Evolutionary conservation across 2,113 vertebrate species (phyloP), one percentile per base, ranked within the genome.

Genomic region (Salvelinus sp.): DNA sequence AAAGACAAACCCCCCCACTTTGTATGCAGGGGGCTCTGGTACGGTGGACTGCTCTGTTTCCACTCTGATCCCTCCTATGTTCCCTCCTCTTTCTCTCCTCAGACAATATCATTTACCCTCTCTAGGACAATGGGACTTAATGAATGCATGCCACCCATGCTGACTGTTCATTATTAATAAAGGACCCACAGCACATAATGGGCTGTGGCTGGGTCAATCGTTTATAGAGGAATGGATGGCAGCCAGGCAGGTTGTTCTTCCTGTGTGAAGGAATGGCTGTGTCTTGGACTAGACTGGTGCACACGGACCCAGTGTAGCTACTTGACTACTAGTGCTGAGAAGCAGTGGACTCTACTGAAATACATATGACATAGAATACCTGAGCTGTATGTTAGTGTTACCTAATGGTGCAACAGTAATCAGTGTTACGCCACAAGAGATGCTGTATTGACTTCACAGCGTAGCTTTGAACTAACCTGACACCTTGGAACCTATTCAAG

Each of bases 151-250:
- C 60, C 75, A 64, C 75, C 75, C 72, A 54, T 44, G 58, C 77
- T 70, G 82, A 79, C 83, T 72, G 64, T 75, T 74, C 79, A 85
- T 79, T 16, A 80, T 77, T 85, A 76, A 80, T 85, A 75, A 63
- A 84, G 78, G 78, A 79, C 73, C 72, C 47, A 54, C 6, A 48
- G 44, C 63, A 18, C 73, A 75, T 81, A 79, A 70, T 82, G 38
- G 76, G 30, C 73, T 73, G 68, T 33, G 72, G 65, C 25, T 58
- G 69, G 57, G 64, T 10, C 5, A 38, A 47, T 62, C 48, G 7
- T 25, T 60, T 23, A 48, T 13, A 27, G 16, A 18, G 27, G 10
- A 14, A 50, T 50, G 13, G 50, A 18, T 50, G 14, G 3, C 48
- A 50, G 48, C 48, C 27, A 14, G 27, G 25, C 25, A 33, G 27